Conservation (phyloP, 1,140 invertebrate species). For the Lepidotrigona ventralis region DNA sequence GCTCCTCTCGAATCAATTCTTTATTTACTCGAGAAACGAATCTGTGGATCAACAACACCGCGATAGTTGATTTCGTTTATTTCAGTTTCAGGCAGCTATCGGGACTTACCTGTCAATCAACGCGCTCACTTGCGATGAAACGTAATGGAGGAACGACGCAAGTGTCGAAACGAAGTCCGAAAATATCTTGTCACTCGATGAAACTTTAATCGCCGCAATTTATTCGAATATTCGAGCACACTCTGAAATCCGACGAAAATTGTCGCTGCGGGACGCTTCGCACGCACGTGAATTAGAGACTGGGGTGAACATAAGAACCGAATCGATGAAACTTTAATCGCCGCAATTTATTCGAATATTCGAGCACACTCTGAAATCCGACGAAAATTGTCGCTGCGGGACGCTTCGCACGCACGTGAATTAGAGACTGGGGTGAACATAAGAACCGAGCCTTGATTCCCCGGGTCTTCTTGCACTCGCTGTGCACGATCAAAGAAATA, state of each 20-base stretch:
- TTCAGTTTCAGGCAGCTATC: neutral
- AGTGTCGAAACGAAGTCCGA: too few species aligned
- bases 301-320: neutral
- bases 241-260: constrained; percentile 34
- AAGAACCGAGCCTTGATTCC: constrained; percentile 6
- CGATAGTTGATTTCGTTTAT: neutral
- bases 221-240: constrained; percentile 40
- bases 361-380: constrained; percentile 31
- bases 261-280: constrained; percentile 27
- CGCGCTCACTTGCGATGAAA: neutral
- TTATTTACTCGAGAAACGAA: neutral
- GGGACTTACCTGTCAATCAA: neutral
- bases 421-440: neutral
- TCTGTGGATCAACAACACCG: too few species aligned
- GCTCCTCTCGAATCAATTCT: neutral
- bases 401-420: constrained; percentile 19
- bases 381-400: constrained; percentile 27
- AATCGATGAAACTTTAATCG: constrained; percentile 24
- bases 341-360: constrained; percentile 47
- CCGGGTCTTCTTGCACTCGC: neutral
- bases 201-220: constrained; percentile 42
- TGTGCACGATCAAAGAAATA: constrained; percentile 7
- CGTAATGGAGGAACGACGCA: neutral
- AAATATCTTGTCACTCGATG: neutral
- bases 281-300: neutral